phyloP scores from a whole-genome alignment of 1,140 invertebrate species.

The Nylanderia fulva region DNA sequence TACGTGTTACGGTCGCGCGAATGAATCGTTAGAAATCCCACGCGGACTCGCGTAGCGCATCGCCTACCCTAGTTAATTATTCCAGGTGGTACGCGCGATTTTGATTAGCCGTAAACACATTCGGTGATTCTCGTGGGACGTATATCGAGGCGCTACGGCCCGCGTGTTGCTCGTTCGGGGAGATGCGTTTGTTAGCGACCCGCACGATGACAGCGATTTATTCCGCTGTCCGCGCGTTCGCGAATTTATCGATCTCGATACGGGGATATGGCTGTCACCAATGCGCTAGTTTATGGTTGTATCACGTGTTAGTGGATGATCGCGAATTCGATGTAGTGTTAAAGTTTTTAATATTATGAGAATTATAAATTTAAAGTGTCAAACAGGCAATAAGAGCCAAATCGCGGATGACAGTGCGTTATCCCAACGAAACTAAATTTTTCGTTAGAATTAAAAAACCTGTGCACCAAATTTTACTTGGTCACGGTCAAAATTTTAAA shows the following conservation, averaged over 20 bases:
- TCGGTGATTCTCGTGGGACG: constrained; percentile 53
- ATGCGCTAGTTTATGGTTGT: not conserved
- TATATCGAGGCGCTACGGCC: not conserved
- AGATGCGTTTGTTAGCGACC: not conserved
- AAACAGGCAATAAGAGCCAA: no score
- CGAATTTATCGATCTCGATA: constrained; percentile 25
- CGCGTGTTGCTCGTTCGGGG: not conserved
- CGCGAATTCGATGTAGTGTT: not conserved
- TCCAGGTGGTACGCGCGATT: constrained; percentile 28
- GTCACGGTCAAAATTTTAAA: no score
- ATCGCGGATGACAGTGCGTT: no score
- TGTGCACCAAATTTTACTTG: no score
- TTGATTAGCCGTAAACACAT: constrained; percentile 67
- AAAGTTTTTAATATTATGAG: constrained; percentile 3
- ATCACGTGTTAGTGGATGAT: constrained; percentile 1
- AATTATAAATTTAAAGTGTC: no score
- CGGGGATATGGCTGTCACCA: not conserved
- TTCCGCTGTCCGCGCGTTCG: constrained; percentile 9
- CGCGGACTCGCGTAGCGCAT: constrained; percentile 40
- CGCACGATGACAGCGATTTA: constrained; percentile 32
- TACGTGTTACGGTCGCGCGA: constrained; percentile 27
- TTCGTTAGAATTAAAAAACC: no score
- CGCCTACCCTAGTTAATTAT: constrained; percentile 61
- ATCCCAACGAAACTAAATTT: no score
- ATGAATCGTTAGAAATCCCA: constrained; percentile 66